Percentiles rank a stretch among this genome's conserved stretches.
These are phyloP conservation scores for Apeira syringaria DNA, from an alignment of 2,888 invertebrate genomes.

Conservation along the genomic window DNA sequence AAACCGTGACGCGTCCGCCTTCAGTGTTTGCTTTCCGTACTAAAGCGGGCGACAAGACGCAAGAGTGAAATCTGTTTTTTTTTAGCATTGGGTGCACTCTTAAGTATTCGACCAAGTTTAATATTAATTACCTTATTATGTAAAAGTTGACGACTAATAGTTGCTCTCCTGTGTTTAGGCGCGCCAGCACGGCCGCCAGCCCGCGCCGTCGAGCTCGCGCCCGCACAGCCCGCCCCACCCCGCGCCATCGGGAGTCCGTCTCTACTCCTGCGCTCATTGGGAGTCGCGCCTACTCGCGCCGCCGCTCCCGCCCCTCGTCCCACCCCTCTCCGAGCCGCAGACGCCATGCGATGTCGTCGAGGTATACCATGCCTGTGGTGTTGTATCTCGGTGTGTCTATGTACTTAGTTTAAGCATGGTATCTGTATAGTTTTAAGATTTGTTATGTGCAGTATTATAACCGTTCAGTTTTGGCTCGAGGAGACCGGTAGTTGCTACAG, in stretches of 20 bases:
- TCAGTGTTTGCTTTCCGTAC: too few species aligned
- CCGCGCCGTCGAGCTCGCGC: constrained; percentile 80
- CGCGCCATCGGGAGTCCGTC: constrained; percentile 82
- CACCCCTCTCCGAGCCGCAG: constrained; percentile 71
- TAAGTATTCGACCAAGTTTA: too few species aligned
- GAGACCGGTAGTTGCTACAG: constrained; percentile 18
- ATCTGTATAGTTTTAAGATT: constrained; percentile 28
- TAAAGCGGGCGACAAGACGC: too few species aligned
- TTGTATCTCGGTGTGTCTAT: constrained; percentile 43
- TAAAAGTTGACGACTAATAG: not conserved
- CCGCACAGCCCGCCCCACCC: constrained; percentile 80
- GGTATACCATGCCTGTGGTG: constrained; percentile 65
- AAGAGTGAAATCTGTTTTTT: too few species aligned
- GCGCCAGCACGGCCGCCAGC: constrained; percentile 82
- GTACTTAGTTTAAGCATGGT: constrained; percentile 52
- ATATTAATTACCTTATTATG: too few species aligned
- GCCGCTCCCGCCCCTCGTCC: constrained; percentile 70
- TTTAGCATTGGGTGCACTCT: too few species aligned
- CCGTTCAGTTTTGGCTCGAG: constrained; percentile 19
- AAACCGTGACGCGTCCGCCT: too few species aligned
- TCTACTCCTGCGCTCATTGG: constrained; percentile 85
- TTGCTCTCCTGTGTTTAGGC: constrained; percentile 45
- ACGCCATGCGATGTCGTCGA: constrained; percentile 77
- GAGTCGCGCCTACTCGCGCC: constrained; percentile 81
- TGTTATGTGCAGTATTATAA: constrained; percentile 18